These are phyloP conservation scores for Ichneumoninae sp. DNA, from an alignment of 2,888 invertebrate species.

Conservation along the genomic window DNA sequence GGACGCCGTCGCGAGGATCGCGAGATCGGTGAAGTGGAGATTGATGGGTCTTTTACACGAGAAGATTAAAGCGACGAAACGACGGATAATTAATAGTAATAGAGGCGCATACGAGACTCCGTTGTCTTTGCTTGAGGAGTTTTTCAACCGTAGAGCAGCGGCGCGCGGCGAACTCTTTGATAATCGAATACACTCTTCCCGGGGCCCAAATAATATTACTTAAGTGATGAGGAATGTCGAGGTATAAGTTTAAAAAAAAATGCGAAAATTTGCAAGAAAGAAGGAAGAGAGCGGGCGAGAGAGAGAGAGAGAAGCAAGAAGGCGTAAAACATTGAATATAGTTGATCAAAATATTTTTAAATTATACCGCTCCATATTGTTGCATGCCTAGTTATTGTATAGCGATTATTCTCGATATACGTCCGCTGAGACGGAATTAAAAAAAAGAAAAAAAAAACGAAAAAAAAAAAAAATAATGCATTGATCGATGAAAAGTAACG, in stretches of 20 bases:
- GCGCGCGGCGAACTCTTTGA: constrained; percentile 74
- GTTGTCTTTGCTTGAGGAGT: constrained; percentile 55
- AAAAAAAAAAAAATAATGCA: constrained; percentile 51
- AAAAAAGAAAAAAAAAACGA: constrained; percentile 42
- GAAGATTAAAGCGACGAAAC: constrained; percentile 56
- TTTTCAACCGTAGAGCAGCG: constrained; percentile 63
- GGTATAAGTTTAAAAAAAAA: constrained; percentile 61
- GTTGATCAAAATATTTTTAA: constrained; percentile 79
- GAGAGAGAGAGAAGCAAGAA: constrained; percentile 29
- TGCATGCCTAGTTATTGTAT: constrained; percentile 83
- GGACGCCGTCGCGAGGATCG: constrained; percentile 65
- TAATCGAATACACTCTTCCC: constrained; percentile 81
- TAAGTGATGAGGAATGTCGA: constrained; percentile 59
- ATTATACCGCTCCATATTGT: constrained; percentile 81
- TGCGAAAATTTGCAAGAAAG: constrained; percentile 41
- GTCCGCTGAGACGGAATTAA: constrained; percentile 43
- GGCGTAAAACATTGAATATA: constrained; percentile 74
- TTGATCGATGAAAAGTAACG: constrained; percentile 15
- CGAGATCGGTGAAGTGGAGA: constrained; percentile 1
- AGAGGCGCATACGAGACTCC: constrained; percentile 36
- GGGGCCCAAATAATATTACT: constrained; percentile 83
- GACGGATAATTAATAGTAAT: constrained; percentile 55
- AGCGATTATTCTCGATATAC: constrained; percentile 70
- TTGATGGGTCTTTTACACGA: constrained; percentile 10
- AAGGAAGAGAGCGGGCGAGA: constrained; percentile 49